Conservation (phyloP, 2,888 invertebrate genomes). For the Lasiommata megera region DNA sequence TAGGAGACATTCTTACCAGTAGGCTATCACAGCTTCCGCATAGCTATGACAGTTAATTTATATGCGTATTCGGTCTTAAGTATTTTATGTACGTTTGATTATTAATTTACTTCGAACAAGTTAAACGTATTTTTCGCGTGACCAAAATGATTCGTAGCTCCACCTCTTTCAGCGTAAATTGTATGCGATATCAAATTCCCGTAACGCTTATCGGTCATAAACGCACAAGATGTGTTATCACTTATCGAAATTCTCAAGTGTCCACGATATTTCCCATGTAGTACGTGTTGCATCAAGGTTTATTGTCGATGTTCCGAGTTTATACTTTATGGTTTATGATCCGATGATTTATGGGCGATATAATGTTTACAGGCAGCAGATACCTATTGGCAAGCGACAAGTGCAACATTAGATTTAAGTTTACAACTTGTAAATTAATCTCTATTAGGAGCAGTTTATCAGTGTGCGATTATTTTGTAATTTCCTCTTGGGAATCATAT, state of each 20-base stretch:
- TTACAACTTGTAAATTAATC: slow-evolving; percentile 13
- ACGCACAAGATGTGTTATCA: slow-evolving; percentile 16
- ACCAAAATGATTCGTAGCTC: too few relatives aligned
- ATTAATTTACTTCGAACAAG: too few relatives aligned
- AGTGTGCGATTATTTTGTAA: not conserved
- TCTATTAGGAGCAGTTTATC: not conserved
- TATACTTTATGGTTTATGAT: slow-evolving; percentile 21
- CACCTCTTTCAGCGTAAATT: not conserved
- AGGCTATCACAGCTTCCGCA: too few relatives aligned
- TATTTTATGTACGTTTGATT: too few relatives aligned
- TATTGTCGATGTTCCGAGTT: slow-evolving; percentile 27
- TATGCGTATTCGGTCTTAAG: too few relatives aligned
- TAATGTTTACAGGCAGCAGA: slow-evolving; percentile 16
- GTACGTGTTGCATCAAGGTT: slow-evolving; percentile 15
- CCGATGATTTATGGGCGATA: slow-evolving; percentile 27
- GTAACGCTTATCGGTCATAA: slow-evolving; percentile 16
- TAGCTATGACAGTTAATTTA: too few relatives aligned
- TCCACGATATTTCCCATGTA: slow-evolving; percentile 23
- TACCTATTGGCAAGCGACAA: slow-evolving; percentile 21
- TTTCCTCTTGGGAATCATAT: not conserved
- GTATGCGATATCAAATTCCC: not conserved
- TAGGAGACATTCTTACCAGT: too few relatives aligned
- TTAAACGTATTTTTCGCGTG: too few relatives aligned
- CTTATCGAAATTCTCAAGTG: slow-evolving; percentile 1
- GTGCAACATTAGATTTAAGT: slow-evolving; percentile 21